Base-by-base conservation (phyloP, 2,113 vertebrate species). In the Cavia porcellus region DNA sequence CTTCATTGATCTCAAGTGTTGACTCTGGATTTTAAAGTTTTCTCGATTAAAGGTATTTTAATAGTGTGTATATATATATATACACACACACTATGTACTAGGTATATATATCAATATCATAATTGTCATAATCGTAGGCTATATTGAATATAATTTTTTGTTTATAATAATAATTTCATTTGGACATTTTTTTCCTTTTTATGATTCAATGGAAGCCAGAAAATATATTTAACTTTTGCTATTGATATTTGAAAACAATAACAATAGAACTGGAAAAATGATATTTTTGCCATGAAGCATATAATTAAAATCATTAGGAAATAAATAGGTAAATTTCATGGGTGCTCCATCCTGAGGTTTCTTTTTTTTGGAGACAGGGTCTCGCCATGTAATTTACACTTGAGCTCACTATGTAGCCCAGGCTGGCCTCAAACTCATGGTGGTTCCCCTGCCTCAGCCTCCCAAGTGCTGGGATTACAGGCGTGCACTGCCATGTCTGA, bases 181-280 rank as follows among this genome's bases (percentile, higher is more conserved):
- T 85, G 42, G 19, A 93, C 22, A 25, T 88, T 64, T 66, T 47
- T 83, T 92, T 89, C 57, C 57, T 82, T 75, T 25, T 92, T 81
- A 38, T 68, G 24, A 10, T 89, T 79, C 91, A 32, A 24, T 66
- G 72, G 50, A 42, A 93, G 19, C 10, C 5, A 55, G 32, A 89
- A 32, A 59, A 50, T 68, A 38, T 50, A 24, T 4, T 86, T 64
- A 50, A 30, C 6, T 17, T 86, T 90, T 82, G 8, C 22, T 64
- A 13, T 10, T 64, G 38, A 64, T 62, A 45, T 20, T 70, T 52
- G 47, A 89, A 89, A 61, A 35, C 32, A 90, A 35, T 62, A 59
- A 55, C 15, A 52, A n/a, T 3, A 57, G 55, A 77, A 45, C 8
- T n/a, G 55, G 55, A 83, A 42, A 35, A 82, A 4, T n/a, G 28